A percentile compares a stretch with the other conserved stretches of the same genome.
Conservation (phyloP, 2,797 vertebrate species). For the Zenarchopterus dispar region DNA sequence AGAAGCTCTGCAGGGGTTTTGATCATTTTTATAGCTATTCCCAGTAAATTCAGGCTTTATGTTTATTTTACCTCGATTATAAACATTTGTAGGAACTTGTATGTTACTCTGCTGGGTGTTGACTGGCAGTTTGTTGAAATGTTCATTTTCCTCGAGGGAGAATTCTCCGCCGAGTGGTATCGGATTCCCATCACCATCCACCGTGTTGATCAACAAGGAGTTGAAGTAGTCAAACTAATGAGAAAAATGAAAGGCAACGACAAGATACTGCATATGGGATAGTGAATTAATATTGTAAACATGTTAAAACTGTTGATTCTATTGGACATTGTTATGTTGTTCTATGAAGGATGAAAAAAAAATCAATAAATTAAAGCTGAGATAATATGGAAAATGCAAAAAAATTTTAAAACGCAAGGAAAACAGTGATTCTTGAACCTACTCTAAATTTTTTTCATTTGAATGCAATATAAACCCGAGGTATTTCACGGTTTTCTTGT, state of each 20-base stretch:
- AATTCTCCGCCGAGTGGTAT: conserved; percentile 91
- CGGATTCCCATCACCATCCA: conserved; percentile 85
- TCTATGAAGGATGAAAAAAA: no score
- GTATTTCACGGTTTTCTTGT: no score
- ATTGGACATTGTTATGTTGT: no score
- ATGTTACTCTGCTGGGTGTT: conserved; percentile 90
- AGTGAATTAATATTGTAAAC: no score
- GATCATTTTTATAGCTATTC: not conserved
- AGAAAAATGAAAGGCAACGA: not conserved
- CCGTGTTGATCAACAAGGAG: conserved; percentile 89
- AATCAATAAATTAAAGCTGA: no score
- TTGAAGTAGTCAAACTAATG: conserved; percentile 93
- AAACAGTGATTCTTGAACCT: no score
- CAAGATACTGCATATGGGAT: not conserved
- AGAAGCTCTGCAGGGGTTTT: not conserved
- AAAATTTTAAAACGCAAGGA: no score
- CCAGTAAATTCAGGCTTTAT: not conserved
- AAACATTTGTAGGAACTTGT: conserved; percentile 96
- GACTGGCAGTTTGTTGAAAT: conserved; percentile 91
- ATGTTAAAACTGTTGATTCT: no score
- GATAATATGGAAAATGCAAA: no score
- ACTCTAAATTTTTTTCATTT: no score
- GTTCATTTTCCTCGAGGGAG: conserved; percentile 89
- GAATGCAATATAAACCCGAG: no score
- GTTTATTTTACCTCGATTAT: conserved; percentile 89